phyloP scores from a whole-genome alignment of 1,140 invertebrate species.

The Atopsyche davidsoni region DNA sequence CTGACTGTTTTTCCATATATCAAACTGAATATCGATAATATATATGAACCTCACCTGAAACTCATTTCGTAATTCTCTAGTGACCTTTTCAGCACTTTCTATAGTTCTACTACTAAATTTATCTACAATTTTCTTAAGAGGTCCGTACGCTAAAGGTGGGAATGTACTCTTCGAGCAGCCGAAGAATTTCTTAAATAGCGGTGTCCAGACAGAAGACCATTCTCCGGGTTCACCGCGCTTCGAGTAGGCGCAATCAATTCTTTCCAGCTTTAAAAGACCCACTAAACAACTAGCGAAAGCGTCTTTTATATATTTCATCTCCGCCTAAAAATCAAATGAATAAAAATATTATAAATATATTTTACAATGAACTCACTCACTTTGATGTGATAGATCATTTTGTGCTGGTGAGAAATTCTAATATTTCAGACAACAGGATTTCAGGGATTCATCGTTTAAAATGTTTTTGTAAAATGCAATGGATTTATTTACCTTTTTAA shows the following conservation, averaged over 20 bases:
- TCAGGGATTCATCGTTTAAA: neutral
- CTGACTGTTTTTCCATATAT: too few relatives aligned
- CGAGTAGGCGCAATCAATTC: conserved; percentile 55
- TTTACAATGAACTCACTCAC: conserved; percentile 7
- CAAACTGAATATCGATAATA: neutral
- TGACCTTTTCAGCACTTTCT: conserved; percentile 47
- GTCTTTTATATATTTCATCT: conserved; percentile 54
- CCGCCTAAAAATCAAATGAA: conserved; percentile 43
- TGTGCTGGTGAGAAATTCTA: too few relatives aligned
- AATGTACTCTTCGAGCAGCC: conserved; percentile 53
- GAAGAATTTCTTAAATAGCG: conserved; percentile 50
- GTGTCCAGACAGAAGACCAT: conserved; percentile 49
- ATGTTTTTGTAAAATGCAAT: too few relatives aligned
- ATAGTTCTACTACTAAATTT: conserved; percentile 44
- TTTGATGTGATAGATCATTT: conserved; percentile 9
- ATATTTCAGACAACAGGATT: too few relatives aligned
- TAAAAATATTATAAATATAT: conserved; percentile 3
- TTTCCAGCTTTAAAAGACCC: conserved; percentile 51
- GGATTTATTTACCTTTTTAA: conserved; percentile 48
- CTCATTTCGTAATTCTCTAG: conserved; percentile 51
- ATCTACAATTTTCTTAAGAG: conserved; percentile 48
- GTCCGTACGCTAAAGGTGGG: conserved; percentile 49
- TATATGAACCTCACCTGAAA: conserved; percentile 43
- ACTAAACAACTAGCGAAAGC: conserved; percentile 54
- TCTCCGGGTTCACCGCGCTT: conserved; percentile 51